These are phyloP conservation scores for Halictus quadricinctus DNA, from an alignment of 2,888 invertebrate genomes.

Conservation along the genomic window DNA sequence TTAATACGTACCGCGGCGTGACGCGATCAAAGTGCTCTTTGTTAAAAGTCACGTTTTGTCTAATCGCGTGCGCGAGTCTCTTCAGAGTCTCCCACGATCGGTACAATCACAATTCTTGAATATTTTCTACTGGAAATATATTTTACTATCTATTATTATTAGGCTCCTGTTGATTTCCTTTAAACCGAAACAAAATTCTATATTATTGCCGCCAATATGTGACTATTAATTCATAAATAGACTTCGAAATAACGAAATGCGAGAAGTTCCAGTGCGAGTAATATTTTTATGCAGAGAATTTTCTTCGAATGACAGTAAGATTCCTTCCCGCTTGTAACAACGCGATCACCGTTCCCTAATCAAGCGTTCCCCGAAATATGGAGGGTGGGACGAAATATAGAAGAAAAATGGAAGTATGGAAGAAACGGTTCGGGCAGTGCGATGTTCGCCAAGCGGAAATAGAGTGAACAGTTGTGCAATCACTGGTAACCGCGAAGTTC, in stretches of 20 bases:
- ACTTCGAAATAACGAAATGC: too few species aligned
- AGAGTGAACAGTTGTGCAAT: conserved; percentile 34
- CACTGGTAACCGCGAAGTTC: conserved; percentile 40
- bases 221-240: too few species aligned
- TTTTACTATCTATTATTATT: too few species aligned
- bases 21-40: background rate
- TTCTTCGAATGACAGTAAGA: background rate
- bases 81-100: background rate
- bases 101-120: background rate
- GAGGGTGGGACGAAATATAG: background rate
- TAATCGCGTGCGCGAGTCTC: background rate
- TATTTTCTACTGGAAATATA: too few species aligned
- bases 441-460: conserved; percentile 17
- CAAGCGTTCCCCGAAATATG: conserved; percentile 44
- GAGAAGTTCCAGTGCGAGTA: too few species aligned
- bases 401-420: background rate
- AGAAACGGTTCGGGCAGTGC: background rate
- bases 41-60: background rate
- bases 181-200: too few species aligned
- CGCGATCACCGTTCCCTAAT: conserved; percentile 47
- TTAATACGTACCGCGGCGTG: background rate
- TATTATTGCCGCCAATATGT: too few species aligned
- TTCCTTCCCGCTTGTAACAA: conserved; percentile 9
- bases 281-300: too few species aligned
- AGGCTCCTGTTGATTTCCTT: too few species aligned